Evolutionary conservation across 2,113 vertebrate genomes (phyloP).

Genomic region (Camelus dromedarius): DNA sequence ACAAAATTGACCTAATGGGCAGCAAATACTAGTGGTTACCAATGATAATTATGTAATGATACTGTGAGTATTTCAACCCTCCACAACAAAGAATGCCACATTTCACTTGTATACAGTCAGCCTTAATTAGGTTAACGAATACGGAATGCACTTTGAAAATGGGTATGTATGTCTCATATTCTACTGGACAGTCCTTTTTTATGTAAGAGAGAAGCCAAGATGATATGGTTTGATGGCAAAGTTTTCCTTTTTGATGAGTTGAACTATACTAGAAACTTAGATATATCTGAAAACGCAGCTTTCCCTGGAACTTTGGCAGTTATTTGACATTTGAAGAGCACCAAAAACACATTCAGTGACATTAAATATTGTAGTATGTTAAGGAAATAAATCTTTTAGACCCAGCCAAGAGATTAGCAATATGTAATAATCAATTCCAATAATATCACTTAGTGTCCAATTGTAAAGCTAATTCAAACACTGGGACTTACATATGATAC

Average conservation of each 20-base stretch:
- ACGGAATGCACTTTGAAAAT: not conserved
- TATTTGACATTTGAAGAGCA: slow-evolving; percentile 8
- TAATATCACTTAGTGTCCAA: not conserved
- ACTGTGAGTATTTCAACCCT: not conserved
- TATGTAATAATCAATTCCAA: slow-evolving; percentile 9
- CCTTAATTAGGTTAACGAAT: not conserved
- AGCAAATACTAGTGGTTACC: not conserved
- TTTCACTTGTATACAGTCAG: not conserved
- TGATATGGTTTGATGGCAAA: not conserved
- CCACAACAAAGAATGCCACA: not conserved
- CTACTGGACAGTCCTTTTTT: not conserved
- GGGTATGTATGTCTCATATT: not conserved
- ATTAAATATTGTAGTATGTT: slow-evolving; percentile 13
- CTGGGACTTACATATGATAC: not conserved
- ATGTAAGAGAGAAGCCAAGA: not conserved
- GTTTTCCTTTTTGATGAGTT: slow-evolving; percentile 34
- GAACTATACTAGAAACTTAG: not conserved
- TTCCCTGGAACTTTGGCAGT: not conserved
- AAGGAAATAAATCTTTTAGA: slow-evolving; percentile 44
- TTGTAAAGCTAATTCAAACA: slow-evolving; percentile 28
- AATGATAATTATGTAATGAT: not conserved
- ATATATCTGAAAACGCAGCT: not conserved
- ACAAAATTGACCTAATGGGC: not conserved
- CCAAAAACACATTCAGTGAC: slow-evolving; percentile 19
- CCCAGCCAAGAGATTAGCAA: not conserved